Evolutionary conservation across 2,113 vertebrate species (phyloP), one percentile per base, ranked within the genome.

Genomic region (Spheniscus mendiculus): DNA sequence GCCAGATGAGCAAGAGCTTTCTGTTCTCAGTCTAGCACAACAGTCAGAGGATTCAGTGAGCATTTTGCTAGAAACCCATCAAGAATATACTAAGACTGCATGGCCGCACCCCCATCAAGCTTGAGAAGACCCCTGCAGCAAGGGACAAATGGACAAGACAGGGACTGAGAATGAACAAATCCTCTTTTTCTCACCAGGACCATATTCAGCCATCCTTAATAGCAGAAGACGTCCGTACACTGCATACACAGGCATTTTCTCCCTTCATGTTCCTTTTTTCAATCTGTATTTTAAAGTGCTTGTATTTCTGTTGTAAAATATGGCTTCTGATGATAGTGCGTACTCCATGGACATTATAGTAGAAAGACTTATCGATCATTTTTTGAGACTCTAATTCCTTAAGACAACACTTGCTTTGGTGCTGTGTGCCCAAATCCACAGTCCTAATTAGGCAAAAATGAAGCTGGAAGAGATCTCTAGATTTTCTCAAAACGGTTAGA

Each of bases 1-100:
- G 36, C 89, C 95, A 96, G 87, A 91, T 93, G 87, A 88, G 63
- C 49, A 67, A 80, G 62, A 81, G 67, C 66, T 70, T 85, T 87
- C 66, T 83, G 12, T 90, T 93, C 82, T 52, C 53, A 73, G 63
- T 53, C 71, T 42, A 89, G 45, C 27, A 86, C 42, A 87, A 92
- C 26, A 81, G 63, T 23, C 55, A 83, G 71, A 50, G 29, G 50
- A 90, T 70, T 78, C 71, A 45, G 67, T 22, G 25, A 91, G 56
- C 27, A 49, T 66, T 93, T 34, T 71, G 20, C 59, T 62, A 93
- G 58, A 85, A 90, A 88, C 80, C 21, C 44, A 76, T 63, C 19
- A 83, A 69, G 70, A 88, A 69, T 76, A n/a, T 58, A 58, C 17
- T 69, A 80, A 82, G 49, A 61, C 45, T 55, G 45, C 19, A 50